Evolutionary conservation across 1,140 invertebrate species (phyloP).

Genomic region (Leptinotarsa undecemlineata): DNA sequence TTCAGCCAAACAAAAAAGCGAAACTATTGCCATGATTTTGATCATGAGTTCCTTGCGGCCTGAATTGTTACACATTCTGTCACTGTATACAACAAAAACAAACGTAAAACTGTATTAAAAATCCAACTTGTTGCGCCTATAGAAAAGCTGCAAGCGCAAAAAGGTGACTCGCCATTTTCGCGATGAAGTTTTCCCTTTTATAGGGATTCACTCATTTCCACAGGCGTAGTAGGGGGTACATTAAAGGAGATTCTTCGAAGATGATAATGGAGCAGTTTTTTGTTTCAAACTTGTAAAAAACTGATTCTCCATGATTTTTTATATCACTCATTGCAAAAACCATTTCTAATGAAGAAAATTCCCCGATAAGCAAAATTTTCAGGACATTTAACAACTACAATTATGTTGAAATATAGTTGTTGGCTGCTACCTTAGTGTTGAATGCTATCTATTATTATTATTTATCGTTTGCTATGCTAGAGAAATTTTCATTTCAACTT

Average conservation of each 20-base stretch:
- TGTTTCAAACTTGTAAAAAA: too few species aligned
- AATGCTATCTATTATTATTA: too few species aligned
- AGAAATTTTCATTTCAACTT: too few species aligned
- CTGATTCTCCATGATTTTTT: too few species aligned
- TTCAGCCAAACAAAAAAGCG: conserved; percentile 48
- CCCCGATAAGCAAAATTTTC: too few species aligned
- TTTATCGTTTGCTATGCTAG: too few species aligned
- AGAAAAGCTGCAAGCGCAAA: conserved; percentile 1
- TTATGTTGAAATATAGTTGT: too few species aligned
- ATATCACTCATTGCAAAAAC: too few species aligned
- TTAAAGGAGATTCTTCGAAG: neutral
- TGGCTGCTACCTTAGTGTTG: too few species aligned
- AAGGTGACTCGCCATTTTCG: neutral
- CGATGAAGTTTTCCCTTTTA: conserved; percentile 1
- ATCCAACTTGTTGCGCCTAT: neutral
- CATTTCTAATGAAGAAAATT: too few species aligned
- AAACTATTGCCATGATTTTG: conserved; percentile 29
- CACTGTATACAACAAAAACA: neutral
- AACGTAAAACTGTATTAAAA: neutral
- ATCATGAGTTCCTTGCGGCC: conserved; percentile 7
- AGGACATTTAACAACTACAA: too few species aligned
- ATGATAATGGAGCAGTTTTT: too few species aligned
- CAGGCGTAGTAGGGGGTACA: neutral
- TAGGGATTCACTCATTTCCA: neutral
- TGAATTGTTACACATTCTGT: neutral